phyloP scores from a whole-genome alignment of 2,113 vertebrate species.

The Ctenodactylus gundi region DNA sequence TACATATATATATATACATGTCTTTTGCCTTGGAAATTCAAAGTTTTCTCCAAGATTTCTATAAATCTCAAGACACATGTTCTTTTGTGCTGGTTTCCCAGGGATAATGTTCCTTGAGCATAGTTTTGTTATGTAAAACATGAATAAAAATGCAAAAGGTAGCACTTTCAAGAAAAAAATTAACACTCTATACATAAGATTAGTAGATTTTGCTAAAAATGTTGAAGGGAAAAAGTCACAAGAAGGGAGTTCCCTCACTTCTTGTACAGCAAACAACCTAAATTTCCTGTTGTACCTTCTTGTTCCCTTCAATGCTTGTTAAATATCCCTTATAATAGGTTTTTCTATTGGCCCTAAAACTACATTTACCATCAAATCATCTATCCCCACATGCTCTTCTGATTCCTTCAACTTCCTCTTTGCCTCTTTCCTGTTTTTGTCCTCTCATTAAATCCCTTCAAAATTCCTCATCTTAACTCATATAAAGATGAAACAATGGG shows the following conservation, averaged over 20 bases:
- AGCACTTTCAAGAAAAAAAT: background rate
- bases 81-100: background rate
- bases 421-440: background rate
- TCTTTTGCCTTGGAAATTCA: background rate
- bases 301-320: background rate
- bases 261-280: background rate
- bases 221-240: background rate
- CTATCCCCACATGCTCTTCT: background rate
- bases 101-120: background rate
- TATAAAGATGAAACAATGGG: background rate
- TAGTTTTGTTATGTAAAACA: background rate
- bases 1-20: too few species aligned
- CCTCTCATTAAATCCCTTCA: background rate
- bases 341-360: background rate
- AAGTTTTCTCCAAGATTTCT: background rate
- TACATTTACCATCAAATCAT: background rate
- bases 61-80: background rate
- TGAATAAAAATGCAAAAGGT: conserved; percentile 4
- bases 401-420: background rate
- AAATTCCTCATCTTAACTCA: conserved; percentile 21
- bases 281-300: background rate
- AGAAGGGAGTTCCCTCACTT: background rate
- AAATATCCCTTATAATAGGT: background rate
- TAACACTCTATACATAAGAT: background rate
- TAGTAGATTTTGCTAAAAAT: conserved; percentile 25